Evolutionary conservation across 2,888 invertebrate species (phyloP), one percentile per base, ranked within the genome.

Genomic region (Thecocarcelia acutangulata): DNA sequence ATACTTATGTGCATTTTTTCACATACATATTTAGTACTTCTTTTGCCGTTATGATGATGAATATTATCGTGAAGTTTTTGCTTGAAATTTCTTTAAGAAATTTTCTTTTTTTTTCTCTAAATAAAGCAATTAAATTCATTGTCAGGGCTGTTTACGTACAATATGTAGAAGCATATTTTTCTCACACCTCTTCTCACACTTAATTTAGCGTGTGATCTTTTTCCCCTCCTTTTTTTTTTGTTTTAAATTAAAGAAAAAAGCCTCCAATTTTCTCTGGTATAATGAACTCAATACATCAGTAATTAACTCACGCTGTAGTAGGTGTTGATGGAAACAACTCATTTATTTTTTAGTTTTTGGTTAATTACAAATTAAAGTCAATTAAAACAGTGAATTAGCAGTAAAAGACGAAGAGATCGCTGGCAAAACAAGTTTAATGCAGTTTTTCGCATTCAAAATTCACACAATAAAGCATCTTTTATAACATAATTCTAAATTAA

Each of bases 261-360:
- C 46, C 24, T 46, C 15, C 40, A 50, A 64, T 64, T 82, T 78
- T 64, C 63, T 78, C 44, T 58, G 19, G 33, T 73, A 63, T 63
- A 78, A 69, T 82, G 82, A 59, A 64, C 82, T 74, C 74, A 82
- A 78, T 82, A 54, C 82, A 82, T 78, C 44, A 54, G 64, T 78
- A 63, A 81, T 74, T 59, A 33, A 59, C 56, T 74, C 40, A 46
- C 15, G 13, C n/a, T 4, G 17, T 3, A 11, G 61, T 70, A 13
- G 12, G 9, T 33, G 33, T 33, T 33, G 33, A 33, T 33, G 33
- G 9, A 33, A 9, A 9, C 33, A 33, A 9, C 33, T 33, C 33
- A 33, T 33, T 8, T 33, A 5, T 33, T 33, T 6, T 44, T 15
- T 8, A 15, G 6, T 8, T 46, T 46, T 46, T 15, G n/a, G 15